Conservation (phyloP, 2,888 invertebrate species). For the Rhabditoides inermis region DNA sequence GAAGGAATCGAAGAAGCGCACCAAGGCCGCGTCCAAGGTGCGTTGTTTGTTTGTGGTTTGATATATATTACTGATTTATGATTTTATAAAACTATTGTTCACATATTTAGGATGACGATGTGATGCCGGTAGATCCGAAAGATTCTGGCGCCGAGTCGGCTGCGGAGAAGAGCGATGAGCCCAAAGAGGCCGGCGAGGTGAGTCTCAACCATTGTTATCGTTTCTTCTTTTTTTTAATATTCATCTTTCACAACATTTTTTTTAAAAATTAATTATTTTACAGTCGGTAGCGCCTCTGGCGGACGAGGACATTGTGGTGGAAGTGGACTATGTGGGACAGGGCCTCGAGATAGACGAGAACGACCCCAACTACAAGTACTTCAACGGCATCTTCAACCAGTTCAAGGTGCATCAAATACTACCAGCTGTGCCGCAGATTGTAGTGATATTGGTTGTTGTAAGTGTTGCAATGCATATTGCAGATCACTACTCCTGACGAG, state of each 20-base stretch:
- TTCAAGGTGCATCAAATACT: constrained; percentile 28
- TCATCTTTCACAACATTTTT: neutral
- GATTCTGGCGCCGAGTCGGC: constrained; percentile 6
- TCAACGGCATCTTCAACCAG: constrained; percentile 37
- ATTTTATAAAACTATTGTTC: too few relatives aligned
- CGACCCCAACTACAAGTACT: constrained; percentile 40
- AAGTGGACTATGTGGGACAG: constrained; percentile 47
- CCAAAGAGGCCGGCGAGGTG: neutral
- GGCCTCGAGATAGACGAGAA: constrained; percentile 30
- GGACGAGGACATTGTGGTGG: constrained; percentile 21
- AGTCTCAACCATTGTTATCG: neutral
- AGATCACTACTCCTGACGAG: too few relatives aligned
- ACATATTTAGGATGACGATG: too few relatives aligned
- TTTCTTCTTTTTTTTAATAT: neutral
- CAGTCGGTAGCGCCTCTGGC: neutral
- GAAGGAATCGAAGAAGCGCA: constrained; percentile 43
- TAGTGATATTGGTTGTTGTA: neutral
- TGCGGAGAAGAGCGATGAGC: constrained; percentile 3
- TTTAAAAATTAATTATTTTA: neutral
- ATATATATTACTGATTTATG: neutral
- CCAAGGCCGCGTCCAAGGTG: constrained; percentile 8
- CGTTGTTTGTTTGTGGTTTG: neutral
- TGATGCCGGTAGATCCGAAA: constrained; percentile 2
- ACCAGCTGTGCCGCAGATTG: too few relatives aligned
- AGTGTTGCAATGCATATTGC: neutral